Base-by-base conservation (phyloP, 2,888 invertebrate species). In the Bimastos eiseni region DNA sequence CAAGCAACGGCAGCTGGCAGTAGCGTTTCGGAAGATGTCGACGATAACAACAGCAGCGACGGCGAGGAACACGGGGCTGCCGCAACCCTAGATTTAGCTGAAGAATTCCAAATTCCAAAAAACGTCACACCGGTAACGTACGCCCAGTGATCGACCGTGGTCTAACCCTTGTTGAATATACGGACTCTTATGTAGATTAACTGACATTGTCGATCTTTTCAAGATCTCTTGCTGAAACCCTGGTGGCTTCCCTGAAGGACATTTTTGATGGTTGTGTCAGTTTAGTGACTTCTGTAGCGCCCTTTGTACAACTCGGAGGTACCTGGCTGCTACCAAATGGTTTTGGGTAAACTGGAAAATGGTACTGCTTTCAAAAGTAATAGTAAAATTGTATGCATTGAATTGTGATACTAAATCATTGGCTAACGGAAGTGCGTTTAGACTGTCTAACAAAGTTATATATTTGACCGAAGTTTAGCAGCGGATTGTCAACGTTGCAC, bases 91-190 rank as follows among this genome's bases (percentile, higher is more conserved):
- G 92, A 92, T 21, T 93, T 93, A 70, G 91, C 90, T 15, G 92
- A 93, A 37, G 93, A 93, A 49, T 93, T 92, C 88, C 92, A 92
- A 90, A 93, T 93, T 44, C 93, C 93, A 21, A 90, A 92, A 38
- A 92, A 89, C 38, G 49, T 88, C n/a, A 33, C 30, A 19, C 90
- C 36, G 2, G 70, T 70, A 70, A 70, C 86, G 17, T 86, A 86
- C 86, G 37, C 86, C 21, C 34, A 86, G 86, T 86, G 37, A 37
- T 34, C 34, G 17, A 36, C 19, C 2, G 5, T 21, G 8, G 36
- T 17, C 84, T 84, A 84, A 17, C n/a, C n/a, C 36, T 34, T 19
- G n/a, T 11, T 70, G 70, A 70, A 70, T n/a, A 70, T 0, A n/a
- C n/a, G 30, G 70, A 70, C 30, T 70, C 70, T 5, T 70, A 70